These are phyloP conservation scores for Physella acuta DNA, from an alignment of 1,140 invertebrate genomes.

Conservation along the genomic window DNA sequence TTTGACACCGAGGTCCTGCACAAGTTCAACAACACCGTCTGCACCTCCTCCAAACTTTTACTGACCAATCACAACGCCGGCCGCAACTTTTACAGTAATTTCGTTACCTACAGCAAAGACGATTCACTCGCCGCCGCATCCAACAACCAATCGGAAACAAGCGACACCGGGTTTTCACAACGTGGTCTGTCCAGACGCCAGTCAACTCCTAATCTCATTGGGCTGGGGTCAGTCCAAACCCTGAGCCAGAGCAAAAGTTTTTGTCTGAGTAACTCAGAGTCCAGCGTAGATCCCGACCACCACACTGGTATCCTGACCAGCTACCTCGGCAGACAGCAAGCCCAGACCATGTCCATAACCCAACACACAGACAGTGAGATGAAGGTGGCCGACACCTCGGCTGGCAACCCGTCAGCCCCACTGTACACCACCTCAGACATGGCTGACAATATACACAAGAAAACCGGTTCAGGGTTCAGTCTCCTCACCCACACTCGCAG, in stretches of 20 bases:
- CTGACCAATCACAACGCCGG: not conserved
- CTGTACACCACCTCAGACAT: not conserved
- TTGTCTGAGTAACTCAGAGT: not conserved
- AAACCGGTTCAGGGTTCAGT: not conserved
- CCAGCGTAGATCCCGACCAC: not conserved
- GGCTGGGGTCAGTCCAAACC: not conserved
- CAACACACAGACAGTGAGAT: not conserved
- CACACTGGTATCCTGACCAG: not conserved
- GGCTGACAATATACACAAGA: too few relatives aligned
- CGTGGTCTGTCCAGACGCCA: not conserved
- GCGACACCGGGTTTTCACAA: too few relatives aligned
- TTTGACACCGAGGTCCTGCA: not conserved
- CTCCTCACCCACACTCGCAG: constrained; percentile 1
- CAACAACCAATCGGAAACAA: not conserved
- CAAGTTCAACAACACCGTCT: not conserved
- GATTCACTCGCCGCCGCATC: not conserved
- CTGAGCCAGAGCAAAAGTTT: not conserved
- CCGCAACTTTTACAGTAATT: not conserved
- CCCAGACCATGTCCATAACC: not conserved
- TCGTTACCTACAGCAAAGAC: not conserved
- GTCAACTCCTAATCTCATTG: not conserved
- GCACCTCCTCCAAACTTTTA: not conserved
- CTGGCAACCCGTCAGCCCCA: not conserved
- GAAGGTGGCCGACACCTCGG: not conserved
- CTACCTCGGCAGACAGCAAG: not conserved